Evolutionary conservation across 1,140 invertebrate species (phyloP).

Genomic region (Zaprionus kolodkinae): DNA sequence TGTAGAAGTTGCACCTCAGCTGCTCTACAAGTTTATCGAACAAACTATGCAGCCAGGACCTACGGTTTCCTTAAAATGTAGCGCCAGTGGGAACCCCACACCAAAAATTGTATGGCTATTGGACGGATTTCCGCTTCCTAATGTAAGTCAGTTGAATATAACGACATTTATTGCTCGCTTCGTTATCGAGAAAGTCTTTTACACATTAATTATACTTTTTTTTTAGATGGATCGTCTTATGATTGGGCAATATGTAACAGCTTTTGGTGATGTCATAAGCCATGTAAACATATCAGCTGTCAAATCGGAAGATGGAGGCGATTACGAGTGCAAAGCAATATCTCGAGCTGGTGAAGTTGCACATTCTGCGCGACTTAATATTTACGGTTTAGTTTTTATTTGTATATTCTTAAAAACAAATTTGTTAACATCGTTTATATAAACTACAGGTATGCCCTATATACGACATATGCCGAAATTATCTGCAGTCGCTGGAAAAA

Average conservation of each 20-base stretch:
- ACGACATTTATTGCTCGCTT: background rate
- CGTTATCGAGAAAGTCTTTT: background rate
- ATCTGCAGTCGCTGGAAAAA: constrained; percentile 88
- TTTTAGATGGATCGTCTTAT: constrained; percentile 86
- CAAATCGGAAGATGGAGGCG: constrained; percentile 89
- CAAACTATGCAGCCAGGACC: constrained; percentile 92
- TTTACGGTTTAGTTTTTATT: constrained; percentile 86
- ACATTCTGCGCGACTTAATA: constrained; percentile 88
- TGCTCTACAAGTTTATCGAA: constrained; percentile 92
- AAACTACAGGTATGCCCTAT: constrained; percentile 87
- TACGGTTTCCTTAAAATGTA: constrained; percentile 92
- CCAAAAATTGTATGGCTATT: constrained; percentile 92
- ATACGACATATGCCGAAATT: constrained; percentile 88
- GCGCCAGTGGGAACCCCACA: constrained; percentile 91
- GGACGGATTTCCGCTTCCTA: constrained; percentile 89
- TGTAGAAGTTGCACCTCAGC: constrained; percentile 91
- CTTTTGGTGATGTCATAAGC: constrained; percentile 89
- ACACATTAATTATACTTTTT: constrained; percentile 4
- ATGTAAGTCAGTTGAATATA: constrained; percentile 47
- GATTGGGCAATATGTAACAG: constrained; percentile 88
- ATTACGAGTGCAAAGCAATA: constrained; percentile 88
- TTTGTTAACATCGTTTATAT: background rate
- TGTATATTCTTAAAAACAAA: background rate
- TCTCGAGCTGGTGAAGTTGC: constrained; percentile 87
- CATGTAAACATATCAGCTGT: constrained; percentile 90